Percentiles rank a stretch among this genome's conserved stretches.
Evolutionary conservation across 2,888 invertebrate species (phyloP).

Genomic region (Mellilla xanthometata): DNA sequence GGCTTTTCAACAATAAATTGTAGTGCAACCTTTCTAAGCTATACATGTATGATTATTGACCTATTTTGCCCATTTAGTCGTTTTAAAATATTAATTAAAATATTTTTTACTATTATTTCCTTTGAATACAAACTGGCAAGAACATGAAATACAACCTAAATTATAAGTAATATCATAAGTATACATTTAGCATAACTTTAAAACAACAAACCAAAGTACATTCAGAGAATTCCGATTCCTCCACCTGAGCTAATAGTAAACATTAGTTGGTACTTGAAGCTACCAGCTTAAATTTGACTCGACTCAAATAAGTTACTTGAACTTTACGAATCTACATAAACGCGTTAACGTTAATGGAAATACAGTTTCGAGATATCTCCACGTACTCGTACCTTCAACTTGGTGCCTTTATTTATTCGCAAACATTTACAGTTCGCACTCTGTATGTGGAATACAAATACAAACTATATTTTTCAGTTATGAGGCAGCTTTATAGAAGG

Average conservation of each 20-base stretch:
- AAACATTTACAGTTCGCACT: conserved; percentile 27
- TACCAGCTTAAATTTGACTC: conserved; percentile 46
- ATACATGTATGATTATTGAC: no score
- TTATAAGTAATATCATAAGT: conserved; percentile 5
- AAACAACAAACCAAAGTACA: conserved; percentile 9
- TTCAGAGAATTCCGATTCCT: conserved; percentile 15
- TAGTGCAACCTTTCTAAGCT: no score
- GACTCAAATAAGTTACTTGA: conserved; percentile 57
- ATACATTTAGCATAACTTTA: conserved; percentile 1
- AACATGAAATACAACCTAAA: conserved; percentile 29
- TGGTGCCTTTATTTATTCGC: conserved; percentile 44
- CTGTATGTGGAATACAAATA: conserved; percentile 23
- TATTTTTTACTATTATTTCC: no score
- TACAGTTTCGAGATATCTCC: conserved; percentile 44
- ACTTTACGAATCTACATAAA: conserved; percentile 66
- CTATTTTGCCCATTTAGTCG: no score
- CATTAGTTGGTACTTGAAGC: conserved; percentile 33
- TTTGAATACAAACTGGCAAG: conserved; percentile 4
- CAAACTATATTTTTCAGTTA: conserved; percentile 17
- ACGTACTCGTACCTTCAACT: conserved; percentile 35
- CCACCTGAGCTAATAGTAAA: conserved; percentile 31
- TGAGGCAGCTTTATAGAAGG: conserved; percentile 9
- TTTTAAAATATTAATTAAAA: no score
- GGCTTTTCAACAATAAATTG: no score
- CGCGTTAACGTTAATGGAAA: conserved; percentile 55